Conservation (phyloP, 2,113 vertebrate genomes). For the Symphodus melops region DNA sequence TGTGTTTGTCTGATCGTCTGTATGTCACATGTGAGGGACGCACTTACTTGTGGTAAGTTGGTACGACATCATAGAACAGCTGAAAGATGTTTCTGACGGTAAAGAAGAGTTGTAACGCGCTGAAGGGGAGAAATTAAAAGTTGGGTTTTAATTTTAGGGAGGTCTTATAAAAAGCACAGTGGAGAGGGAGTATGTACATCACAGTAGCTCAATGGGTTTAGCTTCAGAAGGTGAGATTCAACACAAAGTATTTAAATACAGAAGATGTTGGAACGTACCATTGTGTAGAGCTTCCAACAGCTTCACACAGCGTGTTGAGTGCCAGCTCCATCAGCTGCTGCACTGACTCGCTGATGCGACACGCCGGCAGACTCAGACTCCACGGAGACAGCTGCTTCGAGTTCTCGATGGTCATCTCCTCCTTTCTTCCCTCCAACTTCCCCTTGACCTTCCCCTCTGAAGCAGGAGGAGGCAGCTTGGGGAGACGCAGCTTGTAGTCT, state of each 20-base stretch:
- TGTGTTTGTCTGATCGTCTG: background rate
- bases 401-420: slow-evolving; percentile 76
- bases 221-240: background rate
- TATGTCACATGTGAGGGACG: fast-evolving
- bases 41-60: slow-evolving; percentile 95
- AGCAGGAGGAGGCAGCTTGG: slow-evolving; percentile 81
- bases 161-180: too few species aligned
- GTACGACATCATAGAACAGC: slow-evolving; percentile 96
- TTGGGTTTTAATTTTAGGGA: too few species aligned
- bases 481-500: slow-evolving; percentile 82
- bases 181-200: too few species aligned
- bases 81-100: slow-evolving; percentile 96
- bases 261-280: slow-evolving; percentile 80
- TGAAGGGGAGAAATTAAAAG: slow-evolving; percentile 58
- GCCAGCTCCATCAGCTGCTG: slow-evolving; percentile 93
- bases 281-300: slow-evolving; percentile 88
- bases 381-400: slow-evolving; percentile 81
- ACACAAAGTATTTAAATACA: background rate
- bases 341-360: slow-evolving; percentile 92
- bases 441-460: slow-evolving; percentile 62
- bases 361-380: slow-evolving; percentile 88
- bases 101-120: slow-evolving; percentile 93
- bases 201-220: background rate
- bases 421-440: slow-evolving; percentile 36
- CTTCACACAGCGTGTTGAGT: slow-evolving; percentile 90